A percentile compares a stretch with the other conserved stretches of the same genome.
Conservation (phyloP, 2,888 invertebrate species). For the Eilema sororculum region DNA sequence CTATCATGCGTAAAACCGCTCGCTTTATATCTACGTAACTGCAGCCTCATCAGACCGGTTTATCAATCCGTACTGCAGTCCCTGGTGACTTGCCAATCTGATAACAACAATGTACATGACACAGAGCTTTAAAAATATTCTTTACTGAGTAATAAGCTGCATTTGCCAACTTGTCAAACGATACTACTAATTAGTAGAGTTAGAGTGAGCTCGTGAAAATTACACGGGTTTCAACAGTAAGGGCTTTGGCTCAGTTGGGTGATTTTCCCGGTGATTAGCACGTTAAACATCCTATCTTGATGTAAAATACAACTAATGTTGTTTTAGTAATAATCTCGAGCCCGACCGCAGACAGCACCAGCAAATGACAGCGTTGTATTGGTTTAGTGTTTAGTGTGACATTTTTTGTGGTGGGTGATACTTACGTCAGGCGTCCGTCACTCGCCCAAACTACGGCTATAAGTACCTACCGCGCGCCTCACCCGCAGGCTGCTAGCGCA, state of each 20-base stretch:
- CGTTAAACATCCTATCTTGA: too few relatives aligned
- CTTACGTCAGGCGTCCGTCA: too few relatives aligned
- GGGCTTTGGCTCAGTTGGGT: constrained; percentile 11
- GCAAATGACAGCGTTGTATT: too few relatives aligned
- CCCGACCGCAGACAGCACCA: too few relatives aligned
- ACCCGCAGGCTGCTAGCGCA: too few relatives aligned
- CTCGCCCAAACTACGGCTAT: too few relatives aligned
- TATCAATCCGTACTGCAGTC: not conserved
- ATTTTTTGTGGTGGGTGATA: too few relatives aligned
- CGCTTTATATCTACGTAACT: not conserved
- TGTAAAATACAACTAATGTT: too few relatives aligned
- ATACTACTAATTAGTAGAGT: constrained; percentile 25
- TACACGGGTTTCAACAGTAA: not conserved
- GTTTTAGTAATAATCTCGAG: too few relatives aligned
- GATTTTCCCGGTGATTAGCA: too few relatives aligned
- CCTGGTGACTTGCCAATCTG: constrained; percentile 41
- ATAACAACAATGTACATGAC: constrained; percentile 23
- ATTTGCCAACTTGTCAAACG: constrained; percentile 29
- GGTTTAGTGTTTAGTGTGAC: too few relatives aligned
- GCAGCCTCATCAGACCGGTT: not conserved
- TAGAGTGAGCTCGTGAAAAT: constrained; percentile 2
- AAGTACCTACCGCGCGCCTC: too few relatives aligned
- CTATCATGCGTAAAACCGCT: not conserved
- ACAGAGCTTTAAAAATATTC: constrained; percentile 13
- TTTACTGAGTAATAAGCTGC: constrained; percentile 21